These are phyloP conservation scores for Tenodera sinensis DNA, from an alignment of 2,888 invertebrate genomes.

Conservation along the genomic window DNA sequence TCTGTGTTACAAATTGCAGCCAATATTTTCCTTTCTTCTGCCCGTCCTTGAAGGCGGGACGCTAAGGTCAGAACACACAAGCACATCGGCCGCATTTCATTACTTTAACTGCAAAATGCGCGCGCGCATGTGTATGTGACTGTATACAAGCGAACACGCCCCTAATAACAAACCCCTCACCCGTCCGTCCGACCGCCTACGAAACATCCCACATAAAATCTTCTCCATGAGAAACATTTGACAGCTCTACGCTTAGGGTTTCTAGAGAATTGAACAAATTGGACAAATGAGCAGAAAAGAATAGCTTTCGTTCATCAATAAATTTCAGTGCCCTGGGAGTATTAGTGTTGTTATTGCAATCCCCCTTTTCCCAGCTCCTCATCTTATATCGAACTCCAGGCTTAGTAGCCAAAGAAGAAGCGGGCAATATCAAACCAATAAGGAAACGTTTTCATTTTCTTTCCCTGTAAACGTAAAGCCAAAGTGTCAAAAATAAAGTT, in stretches of 20 bases:
- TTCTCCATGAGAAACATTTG: neutral
- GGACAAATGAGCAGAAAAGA: neutral
- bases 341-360: neutral
- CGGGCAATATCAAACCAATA: too few relatives aligned
- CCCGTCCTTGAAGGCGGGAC: neutral
- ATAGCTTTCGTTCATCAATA: neutral
- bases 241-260: neutral
- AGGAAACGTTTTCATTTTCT: too few relatives aligned
- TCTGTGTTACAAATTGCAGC: slow-evolving; percentile 16
- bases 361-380: neutral
- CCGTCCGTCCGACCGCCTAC: neutral
- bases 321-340: neutral
- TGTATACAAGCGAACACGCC: too few relatives aligned
- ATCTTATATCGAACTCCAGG: neutral
- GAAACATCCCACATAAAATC: neutral
- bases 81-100: neutral
- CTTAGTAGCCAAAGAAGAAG: neutral
- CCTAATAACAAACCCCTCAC: neutral
- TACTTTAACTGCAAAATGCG: neutral
- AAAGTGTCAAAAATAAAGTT: too few relatives aligned
- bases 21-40: neutral
- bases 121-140: too few relatives aligned
- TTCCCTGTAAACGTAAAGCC: too few relatives aligned
- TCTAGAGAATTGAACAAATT: neutral
- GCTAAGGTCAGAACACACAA: neutral